Percentiles rank a stretch among this genome's conserved stretches.
phyloP scores from a whole-genome alignment of 2,113 vertebrate species.

The Antechinus stuartii region DNA sequence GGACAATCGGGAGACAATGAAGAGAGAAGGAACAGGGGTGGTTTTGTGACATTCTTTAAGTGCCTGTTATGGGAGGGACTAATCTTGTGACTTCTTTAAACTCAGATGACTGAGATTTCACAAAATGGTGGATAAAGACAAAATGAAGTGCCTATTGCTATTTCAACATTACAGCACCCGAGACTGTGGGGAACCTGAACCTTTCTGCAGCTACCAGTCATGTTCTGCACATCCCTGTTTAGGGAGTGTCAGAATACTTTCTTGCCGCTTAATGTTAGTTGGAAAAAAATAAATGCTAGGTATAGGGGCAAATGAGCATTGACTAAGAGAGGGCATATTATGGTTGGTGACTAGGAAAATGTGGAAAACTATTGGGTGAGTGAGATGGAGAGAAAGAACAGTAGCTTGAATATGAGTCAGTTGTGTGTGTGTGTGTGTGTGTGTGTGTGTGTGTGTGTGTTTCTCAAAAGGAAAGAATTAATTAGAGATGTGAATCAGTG shows the following conservation, averaged over 20 bases:
- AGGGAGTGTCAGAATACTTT: neutral
- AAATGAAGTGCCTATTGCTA: neutral
- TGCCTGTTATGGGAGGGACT: neutral
- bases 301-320: neutral
- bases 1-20: neutral
- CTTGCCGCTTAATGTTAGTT: neutral
- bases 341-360: neutral
- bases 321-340: neutral
- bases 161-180: neutral
- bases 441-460: neutral
- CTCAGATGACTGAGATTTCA: neutral
- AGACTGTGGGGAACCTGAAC: neutral
- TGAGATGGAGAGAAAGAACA: neutral
- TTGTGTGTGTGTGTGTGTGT: no score
- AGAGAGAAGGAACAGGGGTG: neutral
- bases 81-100: neutral
- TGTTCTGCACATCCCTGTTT: neutral
- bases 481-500: neutral
- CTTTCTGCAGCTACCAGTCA: neutral
- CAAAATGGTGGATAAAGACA: neutral
- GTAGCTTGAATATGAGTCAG: neutral
- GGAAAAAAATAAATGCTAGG: neutral
- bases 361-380: neutral
- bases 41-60: neutral
- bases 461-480: neutral